Evolutionary conservation across 2,113 vertebrate species (phyloP).

Genomic region (Anhinga rufa): DNA sequence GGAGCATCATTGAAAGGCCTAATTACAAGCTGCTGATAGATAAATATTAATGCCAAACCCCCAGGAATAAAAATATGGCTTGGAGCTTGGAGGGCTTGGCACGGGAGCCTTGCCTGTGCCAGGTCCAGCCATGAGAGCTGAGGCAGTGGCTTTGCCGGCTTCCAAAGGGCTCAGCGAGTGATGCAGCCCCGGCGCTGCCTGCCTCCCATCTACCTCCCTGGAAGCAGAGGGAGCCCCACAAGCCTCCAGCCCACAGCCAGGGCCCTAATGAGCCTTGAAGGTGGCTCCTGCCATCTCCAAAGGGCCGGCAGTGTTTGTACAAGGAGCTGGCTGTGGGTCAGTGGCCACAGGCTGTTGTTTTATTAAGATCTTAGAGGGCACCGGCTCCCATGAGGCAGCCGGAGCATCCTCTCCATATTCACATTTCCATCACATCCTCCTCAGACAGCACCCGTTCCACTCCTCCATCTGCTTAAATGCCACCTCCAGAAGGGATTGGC

Average conservation of each 20-base stretch:
- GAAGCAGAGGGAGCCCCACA: neutral
- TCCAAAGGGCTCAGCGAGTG: fast-evolving
- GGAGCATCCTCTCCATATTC: constrained; percentile 2
- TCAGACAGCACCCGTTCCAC: neutral
- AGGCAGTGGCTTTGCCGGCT: neutral
- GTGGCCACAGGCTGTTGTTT: neutral
- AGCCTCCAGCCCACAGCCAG: neutral
- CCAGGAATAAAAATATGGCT: neutral
- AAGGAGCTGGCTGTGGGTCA: neutral
- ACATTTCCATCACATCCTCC: constrained; percentile 49
- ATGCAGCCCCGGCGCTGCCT: neutral
- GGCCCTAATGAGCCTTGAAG: neutral
- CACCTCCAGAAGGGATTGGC: constrained; percentile 2
- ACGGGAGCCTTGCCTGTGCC: fast-evolving
- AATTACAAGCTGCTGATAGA: neutral
- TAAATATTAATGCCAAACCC: constrained; percentile 1
- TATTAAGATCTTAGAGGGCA: neutral
- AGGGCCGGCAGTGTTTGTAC: neutral
- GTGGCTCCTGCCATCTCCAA: fast-evolving
- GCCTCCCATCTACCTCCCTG: fast-evolving
- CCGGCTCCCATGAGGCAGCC: neutral
- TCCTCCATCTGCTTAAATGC: constrained; percentile 48
- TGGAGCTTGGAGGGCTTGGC: neutral
- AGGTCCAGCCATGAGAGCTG: neutral
- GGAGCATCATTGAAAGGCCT: neutral